Evolutionary conservation across 2,888 invertebrate species (phyloP), one percentile per base, ranked within the genome.

Genomic region (Phlogophora meticulosa): DNA sequence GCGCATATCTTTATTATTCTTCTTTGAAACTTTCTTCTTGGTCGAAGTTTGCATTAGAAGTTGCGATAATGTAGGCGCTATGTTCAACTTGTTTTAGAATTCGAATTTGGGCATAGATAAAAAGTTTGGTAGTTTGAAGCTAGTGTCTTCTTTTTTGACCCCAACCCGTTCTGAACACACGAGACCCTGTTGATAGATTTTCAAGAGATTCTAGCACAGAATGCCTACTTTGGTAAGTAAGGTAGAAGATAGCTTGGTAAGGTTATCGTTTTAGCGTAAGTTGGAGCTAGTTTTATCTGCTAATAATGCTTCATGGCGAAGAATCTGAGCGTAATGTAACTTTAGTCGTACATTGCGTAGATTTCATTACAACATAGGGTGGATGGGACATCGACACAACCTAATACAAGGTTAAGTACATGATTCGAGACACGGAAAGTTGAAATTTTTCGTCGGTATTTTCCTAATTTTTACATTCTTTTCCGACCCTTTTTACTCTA

Each of bases 1-100:
- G 92, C 90, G 92, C 94, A 93, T 93, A 91, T 92, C 90, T 92
- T 90, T 91, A 92, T 88, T 91, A 87, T 92, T 92, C 91, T 91
- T 92, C 91, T 92, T 91, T 92, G 91, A 91, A 92, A 91, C 91
- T 91, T 92, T 92, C 90, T 89, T 91, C 90, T 92, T 94, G 91
- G 92, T 92, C 93, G 91, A 91, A 93, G 90, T 94, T 94, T 92
- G 92, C 93, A 93, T 93, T 95, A 95, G 94, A 92, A 90, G 86
- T 93, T 94, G 92, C 93, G 93, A 93, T 91, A 87, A 91, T 86
- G 94, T 95, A 95, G 94, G 93, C 92, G 94, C 95, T 94, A 93
- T 91, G 86, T 91, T 94, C 91, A 83, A 93, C 87, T 92, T 93
- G 90, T 90, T 91, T 93, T 94, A 94, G 94, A 91, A 86, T 89